These are phyloP conservation scores for Bombyx mandarina DNA, from an alignment of 1,140 invertebrate genomes.

Conservation along the genomic window DNA sequence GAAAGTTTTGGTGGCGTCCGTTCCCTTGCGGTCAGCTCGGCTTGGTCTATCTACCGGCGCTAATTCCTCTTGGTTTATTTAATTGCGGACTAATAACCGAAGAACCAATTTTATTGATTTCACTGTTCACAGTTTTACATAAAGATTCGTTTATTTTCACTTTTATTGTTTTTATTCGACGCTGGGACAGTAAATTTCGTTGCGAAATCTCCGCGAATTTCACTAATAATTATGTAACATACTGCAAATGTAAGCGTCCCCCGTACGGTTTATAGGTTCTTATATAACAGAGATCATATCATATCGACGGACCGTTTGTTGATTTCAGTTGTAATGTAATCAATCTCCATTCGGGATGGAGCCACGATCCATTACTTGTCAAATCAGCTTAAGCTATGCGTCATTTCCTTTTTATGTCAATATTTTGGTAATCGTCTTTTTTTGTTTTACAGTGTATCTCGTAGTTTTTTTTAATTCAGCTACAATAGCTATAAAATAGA, in stretches of 20 bases:
- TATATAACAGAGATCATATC: constrained; percentile 43
- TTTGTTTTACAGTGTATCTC: no score
- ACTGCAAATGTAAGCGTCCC: constrained; percentile 11
- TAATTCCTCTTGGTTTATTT: constrained; percentile 63
- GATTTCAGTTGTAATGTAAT: constrained; percentile 39
- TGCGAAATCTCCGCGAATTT: constrained; percentile 8
- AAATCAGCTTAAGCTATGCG: no score
- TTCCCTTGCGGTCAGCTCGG: constrained; percentile 64
- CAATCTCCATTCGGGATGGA: constrained; percentile 36
- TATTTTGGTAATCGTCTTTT: no score
- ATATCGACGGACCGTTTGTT: constrained; percentile 41
- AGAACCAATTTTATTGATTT: constrained; percentile 36
- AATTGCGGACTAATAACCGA: constrained; percentile 50
- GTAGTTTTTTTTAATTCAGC: no score
- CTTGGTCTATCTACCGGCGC: constrained; percentile 41
- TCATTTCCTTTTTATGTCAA: no score
- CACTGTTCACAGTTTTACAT: constrained; percentile 17
- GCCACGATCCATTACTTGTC: constrained; percentile 20
- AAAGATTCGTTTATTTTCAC: background rate
- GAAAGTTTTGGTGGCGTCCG: constrained; percentile 55
- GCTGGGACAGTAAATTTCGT: no score
- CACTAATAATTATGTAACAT: constrained; percentile 19
- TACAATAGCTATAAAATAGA: no score
- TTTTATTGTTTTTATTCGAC: no score
- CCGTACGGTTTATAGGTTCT: constrained; percentile 18